Base-by-base conservation (phyloP, 2,888 invertebrate genomes). In the Microplitis deprimator region DNA sequence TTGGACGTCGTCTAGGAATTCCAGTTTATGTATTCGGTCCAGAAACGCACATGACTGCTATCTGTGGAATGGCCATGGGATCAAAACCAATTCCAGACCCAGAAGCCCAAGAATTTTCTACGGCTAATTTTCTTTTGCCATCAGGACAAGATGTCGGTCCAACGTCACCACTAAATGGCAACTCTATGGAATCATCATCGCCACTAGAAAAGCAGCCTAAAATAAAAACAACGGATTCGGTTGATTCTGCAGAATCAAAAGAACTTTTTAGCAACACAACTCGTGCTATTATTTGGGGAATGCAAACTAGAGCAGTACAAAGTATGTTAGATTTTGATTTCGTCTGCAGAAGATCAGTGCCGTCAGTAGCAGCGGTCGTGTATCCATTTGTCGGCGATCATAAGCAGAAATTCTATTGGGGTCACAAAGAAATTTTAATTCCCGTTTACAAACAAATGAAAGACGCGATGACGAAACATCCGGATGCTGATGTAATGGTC, bases 331-430 rank as follows among this genome's bases (percentile, higher is more conserved):
- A 98, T 89, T 98, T 98, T 90, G 98, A 98, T 91, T 98, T 96
- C 91, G 96, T 97, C 20, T 97, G 98, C 91, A 93, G 97, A 38
- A 92, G 99, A 84, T 91, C 92, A 73, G 95, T 96, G 85, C 98
- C 98, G 0, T 96, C 96, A 0, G 96, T 99, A 1, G 98, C 97
- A 0, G 98, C 98, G 41, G 96, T 99, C 89, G 97, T 99, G 59
- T 99, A 99, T 91, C 99, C 99, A 0, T 98, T 99, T 91, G 98
- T 96, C 13, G 98, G 98, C 0, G 98, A 99, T 90, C 99, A 99
- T 91, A 98, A 98, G 89, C 98, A 98, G 91, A 99, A 99, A 90
- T 99, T 97, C 91, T 99, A 99, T 90, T 99, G 98, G 95, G 99
- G 99, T 0, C 99, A 99, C 91, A 98, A 98, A 89, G 99, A 99